phyloP scores from a whole-genome alignment of 2,113 vertebrate species.

The Isurus oxyrinchus region DNA sequence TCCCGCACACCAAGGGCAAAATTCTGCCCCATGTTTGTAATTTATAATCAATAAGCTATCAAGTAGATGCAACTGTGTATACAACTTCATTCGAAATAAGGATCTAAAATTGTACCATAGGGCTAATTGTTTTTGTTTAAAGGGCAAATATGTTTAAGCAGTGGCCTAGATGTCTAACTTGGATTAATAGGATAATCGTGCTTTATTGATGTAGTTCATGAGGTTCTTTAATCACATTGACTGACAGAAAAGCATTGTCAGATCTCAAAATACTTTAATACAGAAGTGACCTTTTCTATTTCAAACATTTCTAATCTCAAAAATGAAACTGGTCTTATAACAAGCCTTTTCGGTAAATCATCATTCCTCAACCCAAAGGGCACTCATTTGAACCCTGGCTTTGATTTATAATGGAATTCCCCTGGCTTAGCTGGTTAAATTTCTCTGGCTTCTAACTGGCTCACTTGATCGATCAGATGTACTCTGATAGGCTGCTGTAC shows the following conservation, averaged over 20 bases:
- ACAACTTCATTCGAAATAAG: neutral
- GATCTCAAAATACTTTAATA: conserved; percentile 14
- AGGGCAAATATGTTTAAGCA: neutral
- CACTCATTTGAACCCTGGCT: neutral
- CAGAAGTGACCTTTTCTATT: conserved; percentile 18
- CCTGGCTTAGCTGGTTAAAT: neutral
- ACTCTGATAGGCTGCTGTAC: neutral
- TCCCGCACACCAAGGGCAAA: no score
- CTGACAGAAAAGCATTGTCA: conserved; percentile 22
- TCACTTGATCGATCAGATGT: neutral
- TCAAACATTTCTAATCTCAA: conserved; percentile 27
- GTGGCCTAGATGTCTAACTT: neutral
- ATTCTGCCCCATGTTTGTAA: neutral
- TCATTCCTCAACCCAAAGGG: neutral
- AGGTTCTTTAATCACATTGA: conserved; percentile 28
- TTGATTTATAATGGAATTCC: neutral
- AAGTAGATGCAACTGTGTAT: no score
- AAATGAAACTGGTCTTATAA: conserved; percentile 9
- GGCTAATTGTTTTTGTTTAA: neutral
- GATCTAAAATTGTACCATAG: neutral
- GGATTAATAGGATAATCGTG: conserved; percentile 35
- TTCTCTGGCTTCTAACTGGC: neutral
- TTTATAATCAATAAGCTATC: neutral
- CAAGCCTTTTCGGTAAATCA: neutral
- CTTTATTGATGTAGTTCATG: conserved; percentile 24